Conservation (phyloP, 2,113 vertebrate species). For the Petroica traversi region DNA sequence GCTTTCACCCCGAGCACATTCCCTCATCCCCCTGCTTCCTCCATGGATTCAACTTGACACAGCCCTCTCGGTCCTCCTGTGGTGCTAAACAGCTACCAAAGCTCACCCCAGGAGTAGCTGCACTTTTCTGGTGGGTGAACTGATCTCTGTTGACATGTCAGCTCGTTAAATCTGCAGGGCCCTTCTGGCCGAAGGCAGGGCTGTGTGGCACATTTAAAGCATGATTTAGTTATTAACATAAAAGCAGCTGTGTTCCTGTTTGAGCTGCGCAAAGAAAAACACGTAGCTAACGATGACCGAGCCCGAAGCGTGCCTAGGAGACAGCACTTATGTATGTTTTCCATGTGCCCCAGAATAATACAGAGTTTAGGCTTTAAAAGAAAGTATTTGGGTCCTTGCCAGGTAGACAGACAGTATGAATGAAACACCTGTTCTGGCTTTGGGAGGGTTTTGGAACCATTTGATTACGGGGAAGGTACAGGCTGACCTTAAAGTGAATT, state of each 20-base stretch:
- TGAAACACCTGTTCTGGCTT: slow-evolving; percentile 70
- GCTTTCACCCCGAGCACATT: background rate
- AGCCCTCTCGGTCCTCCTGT: background rate
- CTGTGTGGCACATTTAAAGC: background rate
- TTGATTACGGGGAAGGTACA: slow-evolving; percentile 58
- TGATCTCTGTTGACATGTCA: slow-evolving; percentile 56
- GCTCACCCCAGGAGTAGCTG: background rate
- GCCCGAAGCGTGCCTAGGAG: background rate
- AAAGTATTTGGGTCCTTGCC: slow-evolving; percentile 55
- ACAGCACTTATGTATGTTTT: background rate
- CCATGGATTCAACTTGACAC: background rate
- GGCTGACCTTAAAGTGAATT: slow-evolving; percentile 56
- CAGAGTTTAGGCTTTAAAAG: slow-evolving; percentile 11
- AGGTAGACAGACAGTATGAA: slow-evolving; percentile 64
- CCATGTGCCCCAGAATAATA: background rate
- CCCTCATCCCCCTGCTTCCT: background rate
- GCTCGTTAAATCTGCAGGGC: slow-evolving; percentile 35
- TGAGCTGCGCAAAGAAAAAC: background rate
- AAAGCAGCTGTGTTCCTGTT: slow-evolving; percentile 44
- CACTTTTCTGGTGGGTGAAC: slow-evolving; percentile 41
- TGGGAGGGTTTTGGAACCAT: slow-evolving; percentile 33
- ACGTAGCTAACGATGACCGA: background rate
- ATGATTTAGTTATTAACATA: slow-evolving; percentile 2
- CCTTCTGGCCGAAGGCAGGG: background rate
- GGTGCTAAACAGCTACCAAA: background rate